phyloP scores from a whole-genome alignment of 2,797 vertebrate genomes.

The Hydrophis major region DNA sequence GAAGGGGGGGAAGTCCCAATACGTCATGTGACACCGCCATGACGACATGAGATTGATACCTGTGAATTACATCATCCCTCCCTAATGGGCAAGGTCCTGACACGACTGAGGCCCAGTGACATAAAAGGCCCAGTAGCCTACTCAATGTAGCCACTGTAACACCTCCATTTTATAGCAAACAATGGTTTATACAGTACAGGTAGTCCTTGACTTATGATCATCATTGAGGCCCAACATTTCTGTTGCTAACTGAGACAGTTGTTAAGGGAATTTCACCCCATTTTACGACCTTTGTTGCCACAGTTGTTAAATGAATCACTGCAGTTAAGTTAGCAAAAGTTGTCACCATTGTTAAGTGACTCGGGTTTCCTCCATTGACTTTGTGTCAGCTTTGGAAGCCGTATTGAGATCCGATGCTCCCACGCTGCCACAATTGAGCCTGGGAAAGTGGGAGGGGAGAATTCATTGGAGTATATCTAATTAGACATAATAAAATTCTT shows the following conservation, averaged over 20 bases:
- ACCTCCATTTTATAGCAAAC: neutral
- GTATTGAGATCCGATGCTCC: too few relatives aligned
- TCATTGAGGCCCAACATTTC: too few relatives aligned
- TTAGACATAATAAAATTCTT: too few relatives aligned
- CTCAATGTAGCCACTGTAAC: neutral
- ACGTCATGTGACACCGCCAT: too few relatives aligned
- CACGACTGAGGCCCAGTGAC: neutral
- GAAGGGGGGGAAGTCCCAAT: too few relatives aligned
- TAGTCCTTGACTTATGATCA: neutral
- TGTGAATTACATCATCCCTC: too few relatives aligned
- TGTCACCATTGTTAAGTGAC: neutral
- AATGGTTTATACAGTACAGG: neutral
- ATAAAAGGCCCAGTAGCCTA: neutral
- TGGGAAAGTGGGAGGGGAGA: too few relatives aligned
- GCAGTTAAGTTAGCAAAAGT: too few relatives aligned
- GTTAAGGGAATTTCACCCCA: neutral
- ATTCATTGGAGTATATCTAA: too few relatives aligned
- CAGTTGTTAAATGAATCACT: neutral
- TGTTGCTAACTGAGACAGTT: too few relatives aligned
- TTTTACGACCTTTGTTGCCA: neutral
- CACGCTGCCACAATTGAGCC: too few relatives aligned
- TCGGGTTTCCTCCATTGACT: neutral
- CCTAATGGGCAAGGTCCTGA: neutral
- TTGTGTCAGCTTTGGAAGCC: neutral
- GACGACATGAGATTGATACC: too few relatives aligned